These are phyloP conservation scores for Eupithecia insigniata DNA, from an alignment of 2,888 invertebrate genomes.

Conservation along the genomic window DNA sequence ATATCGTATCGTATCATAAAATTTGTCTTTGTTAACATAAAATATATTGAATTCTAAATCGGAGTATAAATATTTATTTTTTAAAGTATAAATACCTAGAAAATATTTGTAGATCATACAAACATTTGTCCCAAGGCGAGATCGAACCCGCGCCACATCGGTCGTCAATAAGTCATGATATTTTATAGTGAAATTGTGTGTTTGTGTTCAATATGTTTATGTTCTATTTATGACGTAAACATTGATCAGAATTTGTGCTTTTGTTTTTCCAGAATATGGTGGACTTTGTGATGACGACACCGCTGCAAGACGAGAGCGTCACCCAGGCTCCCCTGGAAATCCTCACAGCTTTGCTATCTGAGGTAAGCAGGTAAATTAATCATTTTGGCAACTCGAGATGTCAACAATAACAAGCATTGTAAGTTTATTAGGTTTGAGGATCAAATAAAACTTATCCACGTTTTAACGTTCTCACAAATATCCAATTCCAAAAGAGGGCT, in stretches of 20 bases:
- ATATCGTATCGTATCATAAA: too few species aligned
- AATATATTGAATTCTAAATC: too few species aligned
- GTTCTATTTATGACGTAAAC: not conserved
- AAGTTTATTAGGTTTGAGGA: not conserved
- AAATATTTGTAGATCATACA: too few species aligned
- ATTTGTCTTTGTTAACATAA: too few species aligned
- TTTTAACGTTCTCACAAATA: slow-evolving; percentile 16
- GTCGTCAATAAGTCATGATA: too few species aligned
- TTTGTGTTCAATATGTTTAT: not conserved
- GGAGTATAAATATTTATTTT: too few species aligned
- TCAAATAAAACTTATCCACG: not conserved
- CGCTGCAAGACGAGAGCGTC: slow-evolving; percentile 90
- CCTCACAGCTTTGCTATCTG: slow-evolving; percentile 88
- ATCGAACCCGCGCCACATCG: too few species aligned
- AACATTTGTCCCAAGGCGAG: too few species aligned
- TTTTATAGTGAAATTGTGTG: not conserved
- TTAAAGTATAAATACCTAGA: too few species aligned
- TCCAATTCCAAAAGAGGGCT: slow-evolving; percentile 36
- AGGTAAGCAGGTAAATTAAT: slow-evolving; percentile 60
- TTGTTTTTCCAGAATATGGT: slow-evolving; percentile 86
- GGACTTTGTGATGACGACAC: slow-evolving; percentile 89
- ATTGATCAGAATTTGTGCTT: slow-evolving; percentile 8
- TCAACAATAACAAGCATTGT: not conserved
- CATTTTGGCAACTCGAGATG: not conserved
- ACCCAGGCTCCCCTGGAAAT: slow-evolving; percentile 89